phyloP scores from a whole-genome alignment of 2,113 vertebrate genomes.

The Aegotheles bennettii region DNA sequence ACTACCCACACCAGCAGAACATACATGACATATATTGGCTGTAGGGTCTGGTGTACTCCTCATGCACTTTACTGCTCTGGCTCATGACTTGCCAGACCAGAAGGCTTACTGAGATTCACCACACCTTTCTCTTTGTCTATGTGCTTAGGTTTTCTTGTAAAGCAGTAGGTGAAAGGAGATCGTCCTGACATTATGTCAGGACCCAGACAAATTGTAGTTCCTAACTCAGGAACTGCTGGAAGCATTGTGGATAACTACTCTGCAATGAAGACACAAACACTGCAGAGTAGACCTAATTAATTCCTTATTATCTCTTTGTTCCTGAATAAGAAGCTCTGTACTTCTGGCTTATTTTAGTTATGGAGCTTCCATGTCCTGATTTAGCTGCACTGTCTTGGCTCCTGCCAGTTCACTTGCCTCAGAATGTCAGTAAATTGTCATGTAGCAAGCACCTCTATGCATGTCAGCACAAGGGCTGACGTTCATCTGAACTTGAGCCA shows the following conservation, averaged over 20 bases:
- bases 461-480: neutral
- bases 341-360: neutral
- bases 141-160: neutral
- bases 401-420: neutral
- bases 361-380: neutral
- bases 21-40: neutral
- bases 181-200: neutral
- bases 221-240: neutral
- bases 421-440: neutral
- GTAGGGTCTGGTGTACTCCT: neutral
- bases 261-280: neutral
- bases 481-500: neutral
- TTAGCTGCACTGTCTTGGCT: neutral
- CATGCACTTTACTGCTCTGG: neutral
- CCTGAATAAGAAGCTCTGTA: neutral
- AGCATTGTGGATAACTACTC: neutral
- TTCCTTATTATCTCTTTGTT: neutral
- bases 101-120: neutral
- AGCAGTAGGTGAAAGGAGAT: neutral
- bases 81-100: neutral
- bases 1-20: neutral
- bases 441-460: neutral
- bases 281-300: neutral
- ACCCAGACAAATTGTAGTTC: neutral
- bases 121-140: neutral